Base-by-base conservation (phyloP, 2,888 invertebrate species). In the Stenodema calcarata region DNA sequence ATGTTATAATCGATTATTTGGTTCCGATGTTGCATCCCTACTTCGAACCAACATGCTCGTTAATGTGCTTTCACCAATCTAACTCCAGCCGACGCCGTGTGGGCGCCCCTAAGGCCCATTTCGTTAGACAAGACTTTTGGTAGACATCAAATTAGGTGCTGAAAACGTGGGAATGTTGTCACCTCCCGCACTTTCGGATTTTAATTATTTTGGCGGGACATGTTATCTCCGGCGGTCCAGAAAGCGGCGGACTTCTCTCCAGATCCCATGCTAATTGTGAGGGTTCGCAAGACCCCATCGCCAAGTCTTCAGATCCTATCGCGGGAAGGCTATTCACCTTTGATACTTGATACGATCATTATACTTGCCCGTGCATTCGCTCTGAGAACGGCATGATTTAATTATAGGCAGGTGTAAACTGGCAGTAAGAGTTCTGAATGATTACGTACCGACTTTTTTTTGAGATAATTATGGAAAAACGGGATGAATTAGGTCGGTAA, bases 111-210 rank as follows among this genome's bases (percentile, higher is more conserved):
- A n/a, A 62, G 50, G 80, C 80, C 80, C 16, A 80, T 80, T 54
- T 54, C 80, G 80, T 78, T 47, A 18, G 79, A 18, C 41, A 42
- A 78, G 18, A 47, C 47, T 47, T 47, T 75, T 35, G 75, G 30
- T 1, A 42, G 47, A 12, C 30, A 27, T 80, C 82, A 82, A 82
- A 82, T 82, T 82, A 82, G 69, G 18, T 27, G 69, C 16, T 62
- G 82, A 82, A 82, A 82, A 82, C 82, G 82, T 82, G 82, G 82
- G 82, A 82, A 82, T 82, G 62, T 82, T 82, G 82, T 82, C 82
- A 70, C 82, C 62, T 82, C 62, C 62, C 30, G 80, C 35, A 35
- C 47, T 82, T 82, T 62, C 82, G 7, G 70, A 82, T 82, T 82
- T 82, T 82, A 82, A 82, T 82, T 82, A 82, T 82, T 82, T 82